Conservation (phyloP, 2,113 vertebrate species). For the Python bivittatus region DNA sequence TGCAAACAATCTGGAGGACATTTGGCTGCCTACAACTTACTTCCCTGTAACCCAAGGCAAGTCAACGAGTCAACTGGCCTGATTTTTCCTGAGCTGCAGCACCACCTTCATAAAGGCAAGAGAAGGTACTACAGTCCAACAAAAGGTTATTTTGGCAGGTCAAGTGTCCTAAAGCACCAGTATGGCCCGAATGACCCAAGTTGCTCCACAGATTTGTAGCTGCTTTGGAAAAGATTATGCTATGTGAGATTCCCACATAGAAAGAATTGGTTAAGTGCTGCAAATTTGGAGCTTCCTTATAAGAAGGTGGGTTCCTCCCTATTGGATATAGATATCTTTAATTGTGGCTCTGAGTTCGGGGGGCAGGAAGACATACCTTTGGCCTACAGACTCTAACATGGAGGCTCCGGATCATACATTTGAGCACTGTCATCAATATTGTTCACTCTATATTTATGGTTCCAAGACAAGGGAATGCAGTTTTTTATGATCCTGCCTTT, state of each 20-base stretch:
- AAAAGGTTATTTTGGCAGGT: neutral
- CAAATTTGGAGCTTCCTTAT: neutral
- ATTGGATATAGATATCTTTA: neutral
- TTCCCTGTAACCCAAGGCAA: neutral
- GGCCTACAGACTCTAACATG: neutral
- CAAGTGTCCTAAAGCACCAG: neutral
- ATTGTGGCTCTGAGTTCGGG: neutral
- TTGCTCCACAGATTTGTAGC: neutral
- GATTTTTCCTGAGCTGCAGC: neutral
- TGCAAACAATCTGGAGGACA: neutral
- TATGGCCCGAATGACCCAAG: neutral
- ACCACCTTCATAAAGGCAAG: neutral
- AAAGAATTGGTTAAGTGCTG: neutral
- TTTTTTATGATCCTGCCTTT: neutral
- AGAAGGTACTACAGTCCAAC: neutral
- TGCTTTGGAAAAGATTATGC: neutral
- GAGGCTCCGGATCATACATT: neutral
- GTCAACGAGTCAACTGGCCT: neutral
- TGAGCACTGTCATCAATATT: neutral
- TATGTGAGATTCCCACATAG: neutral
- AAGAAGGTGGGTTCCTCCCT: neutral
- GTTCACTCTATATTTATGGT: neutral
- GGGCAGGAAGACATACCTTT: neutral
- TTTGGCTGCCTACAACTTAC: neutral
- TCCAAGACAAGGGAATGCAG: neutral